phyloP scores from a whole-genome alignment of 1,140 invertebrate species.

The Sesamia nonagrioides region DNA sequence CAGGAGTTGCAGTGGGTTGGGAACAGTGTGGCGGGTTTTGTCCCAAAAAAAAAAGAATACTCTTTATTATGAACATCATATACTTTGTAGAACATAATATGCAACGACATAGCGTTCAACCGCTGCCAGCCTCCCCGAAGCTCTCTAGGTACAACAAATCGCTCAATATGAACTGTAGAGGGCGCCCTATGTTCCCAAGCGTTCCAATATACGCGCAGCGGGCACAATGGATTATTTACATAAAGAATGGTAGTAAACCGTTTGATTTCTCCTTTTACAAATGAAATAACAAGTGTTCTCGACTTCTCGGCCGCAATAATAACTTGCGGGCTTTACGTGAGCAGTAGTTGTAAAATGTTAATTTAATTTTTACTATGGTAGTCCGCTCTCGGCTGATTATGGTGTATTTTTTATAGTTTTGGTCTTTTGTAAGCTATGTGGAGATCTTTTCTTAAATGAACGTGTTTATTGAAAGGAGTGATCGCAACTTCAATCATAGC shows the following conservation, averaged over 20 bases:
- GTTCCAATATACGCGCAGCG: constrained; percentile 24
- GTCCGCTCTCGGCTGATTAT: constrained; percentile 41
- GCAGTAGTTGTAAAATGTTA: constrained; percentile 49
- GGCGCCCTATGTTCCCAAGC: constrained; percentile 30
- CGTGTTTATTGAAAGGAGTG: constrained; percentile 6
- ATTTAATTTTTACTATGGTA: constrained; percentile 60
- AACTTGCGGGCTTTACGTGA: constrained; percentile 49
- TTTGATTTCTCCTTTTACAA: constrained; percentile 61
- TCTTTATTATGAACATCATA: no score
- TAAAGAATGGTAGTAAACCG: constrained; percentile 57
- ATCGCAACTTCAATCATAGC: background rate
- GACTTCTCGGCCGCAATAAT: constrained; percentile 52
- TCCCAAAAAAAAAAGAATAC: no score
- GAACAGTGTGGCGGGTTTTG: no score
- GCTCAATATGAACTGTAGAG: constrained; percentile 36
- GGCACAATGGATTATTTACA: constrained; percentile 61
- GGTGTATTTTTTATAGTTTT: constrained; percentile 51
- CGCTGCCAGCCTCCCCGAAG: background rate
- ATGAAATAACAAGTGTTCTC: constrained; percentile 56
- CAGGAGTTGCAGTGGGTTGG: no score
- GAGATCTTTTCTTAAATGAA: constrained; percentile 7
- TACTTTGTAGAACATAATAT: no score
- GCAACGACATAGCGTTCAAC: background rate
- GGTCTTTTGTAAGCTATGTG: constrained; percentile 47
- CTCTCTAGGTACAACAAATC: constrained; percentile 37